A percentile compares a stretch with the other conserved stretches of the same genome.
Conservation (phyloP, 1,140 invertebrate species). For the Drosophila sucinea region DNA sequence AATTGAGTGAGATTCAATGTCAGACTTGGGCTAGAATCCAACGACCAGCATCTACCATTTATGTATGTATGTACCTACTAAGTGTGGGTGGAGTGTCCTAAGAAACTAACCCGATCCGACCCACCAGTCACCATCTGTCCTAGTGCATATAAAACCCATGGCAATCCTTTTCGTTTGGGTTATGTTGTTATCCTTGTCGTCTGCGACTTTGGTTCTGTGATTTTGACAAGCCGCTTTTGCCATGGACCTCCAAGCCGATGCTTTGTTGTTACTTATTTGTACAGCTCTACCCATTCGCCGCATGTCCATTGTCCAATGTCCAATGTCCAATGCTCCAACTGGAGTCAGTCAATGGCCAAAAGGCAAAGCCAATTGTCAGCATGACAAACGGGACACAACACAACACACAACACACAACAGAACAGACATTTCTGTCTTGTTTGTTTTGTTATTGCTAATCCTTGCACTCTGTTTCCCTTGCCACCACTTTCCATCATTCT, state of each 20-base stretch:
- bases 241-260: constrained; percentile 7
- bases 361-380: constrained; percentile 23
- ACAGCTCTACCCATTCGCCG: constrained; percentile 10
- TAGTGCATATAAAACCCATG: constrained; percentile 14
- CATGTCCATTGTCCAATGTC: constrained; percentile 4
- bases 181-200: constrained; percentile 24
- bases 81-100: neutral
- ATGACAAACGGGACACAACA: constrained; percentile 19
- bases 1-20: constrained; percentile 14
- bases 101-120: neutral
- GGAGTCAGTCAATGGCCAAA: constrained; percentile 22
- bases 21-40: neutral
- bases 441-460: constrained; percentile 21
- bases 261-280: constrained; percentile 21
- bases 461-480: constrained; percentile 13
- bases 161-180: constrained; percentile 13
- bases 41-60: neutral
- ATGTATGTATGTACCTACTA: neutral
- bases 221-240: constrained; percentile 16
- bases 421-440: constrained; percentile 15
- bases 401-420: neutral
- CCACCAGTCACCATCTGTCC: constrained; percentile 20
- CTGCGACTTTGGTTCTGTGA: constrained; percentile 21
- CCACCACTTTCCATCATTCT: neutral
- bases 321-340: neutral